Conservation (phyloP, 1,140 invertebrate species). For the Cydia fagiglandana region DNA sequence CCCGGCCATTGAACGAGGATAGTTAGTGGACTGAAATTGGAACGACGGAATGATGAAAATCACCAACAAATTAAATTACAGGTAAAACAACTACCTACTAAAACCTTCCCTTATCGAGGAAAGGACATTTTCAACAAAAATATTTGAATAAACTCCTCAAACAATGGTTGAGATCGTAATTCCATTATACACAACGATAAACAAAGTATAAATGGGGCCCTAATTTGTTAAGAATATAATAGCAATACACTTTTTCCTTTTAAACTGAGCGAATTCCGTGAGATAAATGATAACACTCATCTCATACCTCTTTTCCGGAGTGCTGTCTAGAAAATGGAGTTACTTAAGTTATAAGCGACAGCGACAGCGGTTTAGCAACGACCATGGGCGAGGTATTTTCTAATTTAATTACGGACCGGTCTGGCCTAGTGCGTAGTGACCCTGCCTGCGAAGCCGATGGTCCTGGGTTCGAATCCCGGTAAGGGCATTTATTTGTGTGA, state of each 20-base stretch:
- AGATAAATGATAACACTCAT: constrained; percentile 32
- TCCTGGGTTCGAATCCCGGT: no score
- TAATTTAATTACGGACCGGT: no score
- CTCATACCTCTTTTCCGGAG: constrained; percentile 27
- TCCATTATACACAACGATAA: constrained; percentile 15
- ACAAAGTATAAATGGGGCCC: constrained; percentile 13
- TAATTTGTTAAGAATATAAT: constrained; percentile 33
- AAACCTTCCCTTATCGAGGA: not conserved
- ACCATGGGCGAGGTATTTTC: no score
- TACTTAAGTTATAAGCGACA: not conserved
- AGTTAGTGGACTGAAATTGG: not conserved
- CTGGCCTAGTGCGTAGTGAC: no score
- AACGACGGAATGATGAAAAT: not conserved
- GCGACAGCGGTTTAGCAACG: not conserved
- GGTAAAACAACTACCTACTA: not conserved
- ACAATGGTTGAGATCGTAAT: constrained; percentile 26
- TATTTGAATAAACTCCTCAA: not conserved
- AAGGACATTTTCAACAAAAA: not conserved
- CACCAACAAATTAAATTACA: not conserved
- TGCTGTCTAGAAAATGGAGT: constrained; percentile 13
- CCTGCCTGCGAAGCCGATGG: no score
- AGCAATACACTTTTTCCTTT: constrained; percentile 26
- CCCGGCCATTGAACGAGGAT: not conserved
- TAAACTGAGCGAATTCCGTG: constrained; percentile 20
- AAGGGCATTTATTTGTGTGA: no score